Evolutionary conservation across 2,113 vertebrate genomes (phyloP), one percentile per base, ranked within the genome.

Genomic region (Nansenia antarctica): DNA sequence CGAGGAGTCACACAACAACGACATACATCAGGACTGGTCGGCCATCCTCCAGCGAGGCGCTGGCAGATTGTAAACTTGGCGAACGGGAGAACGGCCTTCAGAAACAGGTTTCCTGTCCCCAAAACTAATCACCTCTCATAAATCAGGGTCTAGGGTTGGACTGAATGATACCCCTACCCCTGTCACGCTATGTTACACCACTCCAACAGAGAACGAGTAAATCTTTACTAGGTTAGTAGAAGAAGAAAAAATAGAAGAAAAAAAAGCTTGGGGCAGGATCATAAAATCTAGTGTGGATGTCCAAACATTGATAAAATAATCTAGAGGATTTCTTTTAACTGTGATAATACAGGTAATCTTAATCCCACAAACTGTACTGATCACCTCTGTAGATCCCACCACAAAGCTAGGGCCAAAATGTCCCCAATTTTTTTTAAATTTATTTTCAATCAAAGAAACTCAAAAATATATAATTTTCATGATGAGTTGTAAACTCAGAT

Each of bases 121-220:
- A 79, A 76, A 82, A 60, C 79, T 72, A 82, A 82, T 59, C 55
- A 79, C 57, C 37, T 57, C 81, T 59, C 69, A 79, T 75, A 86
- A 79, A 88, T 80, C 77, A 80, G 3, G 9, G 72, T 69, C 78
- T 79, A 76, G 81, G 79, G 81, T 82, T 63, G 62, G 34, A 66
- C 35, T 0, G 66, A 64, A 57, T 24, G 27, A 4, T 49, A 67
- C 15, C 31, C 39, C 69, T 20, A 62, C 69, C 69, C 3, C 35
- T 24, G 8, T 26, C 34, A 27, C 5, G 39, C 24, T 57, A 62
- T 67, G 45, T 24, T 58, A 22, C 49, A 54, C 62, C 49, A 58
- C 60, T 66, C 26, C 53, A 67, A 79, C 65, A 63, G 58, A 76
- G 67, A 14, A 69, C 62, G 58, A 26, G 71, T 78, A 70, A 77